Evolutionary conservation across 2,113 vertebrate species (phyloP), one percentile per base, ranked within the genome.

Genomic region (Pelecanoides urinatrix): DNA sequence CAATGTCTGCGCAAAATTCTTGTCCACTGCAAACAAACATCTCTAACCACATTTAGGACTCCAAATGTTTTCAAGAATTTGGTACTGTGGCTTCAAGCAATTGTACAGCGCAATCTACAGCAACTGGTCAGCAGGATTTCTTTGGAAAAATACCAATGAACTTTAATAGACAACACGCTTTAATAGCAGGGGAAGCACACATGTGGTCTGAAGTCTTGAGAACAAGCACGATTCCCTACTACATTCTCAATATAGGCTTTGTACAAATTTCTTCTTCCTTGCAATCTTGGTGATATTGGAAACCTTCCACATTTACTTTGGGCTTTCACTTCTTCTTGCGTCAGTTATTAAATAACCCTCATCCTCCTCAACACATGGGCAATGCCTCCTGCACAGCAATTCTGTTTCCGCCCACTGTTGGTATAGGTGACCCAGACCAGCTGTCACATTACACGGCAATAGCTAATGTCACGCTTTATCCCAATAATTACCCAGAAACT

Each of bases 281-380:
- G 56, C 22, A 77, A 38, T 77, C 68, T 2, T 58, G 52, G 86
- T 0, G 4, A 63, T 29, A 67, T 3, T 49, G 75, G 94, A 94
- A 93, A 63, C 47, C 45, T 94, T 95, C 68, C 59, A 55, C 16
- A 4, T 61, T 78, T 36, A 32, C 92, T 94, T 9, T 9, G 73
- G 87, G 93, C 66, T 95, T 92, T 78, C 56, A 40, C 56, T 90
- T 66, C 63, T 82, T 29, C 61, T 42, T 42, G 59, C 0, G 1
- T 67, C 86, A 81, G 59, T 52, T 86, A 71, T 42, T 59, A 13
- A 95, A 86, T 49, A 91, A 93, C 40, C 90, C 30, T 52, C 83
- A 36, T 93, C 83, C 86, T 93, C 94, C 88, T 95, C 92, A 92
- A 47, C 92, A 89, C 92, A 71, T 58, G 79, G 94, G 72, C 96